Percentiles rank a stretch among this genome's conserved stretches.
phyloP scores from a whole-genome alignment of 2,797 vertebrate genomes.

The Pampus argenteus region DNA sequence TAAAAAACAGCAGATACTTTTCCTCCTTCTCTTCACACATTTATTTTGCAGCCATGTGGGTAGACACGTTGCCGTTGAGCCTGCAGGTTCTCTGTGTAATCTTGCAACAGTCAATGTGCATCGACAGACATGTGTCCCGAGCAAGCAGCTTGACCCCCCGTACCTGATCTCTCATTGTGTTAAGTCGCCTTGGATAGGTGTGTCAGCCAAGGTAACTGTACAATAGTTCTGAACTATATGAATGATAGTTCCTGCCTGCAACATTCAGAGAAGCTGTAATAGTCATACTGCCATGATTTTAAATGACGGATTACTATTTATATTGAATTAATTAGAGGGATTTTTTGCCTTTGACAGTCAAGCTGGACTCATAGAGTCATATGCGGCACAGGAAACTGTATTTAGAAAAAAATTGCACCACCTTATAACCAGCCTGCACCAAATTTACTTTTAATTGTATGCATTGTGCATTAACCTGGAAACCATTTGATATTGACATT shows the following conservation, averaged over 20 bases:
- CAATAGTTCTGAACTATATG: background rate
- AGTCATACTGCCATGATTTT: background rate
- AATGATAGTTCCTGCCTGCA: background rate
- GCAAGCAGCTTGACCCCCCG: constrained; percentile 28
- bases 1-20: background rate
- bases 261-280: background rate
- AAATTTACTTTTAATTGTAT: background rate
- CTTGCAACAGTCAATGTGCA: constrained; percentile 36
- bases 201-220: constrained; percentile 11
- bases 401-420: background rate
- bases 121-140: constrained; percentile 38
- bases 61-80: background rate
- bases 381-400: too few species aligned
- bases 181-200: background rate
- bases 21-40: background rate
- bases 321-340: background rate
- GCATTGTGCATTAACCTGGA: constrained; percentile 7
- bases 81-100: constrained; percentile 27
- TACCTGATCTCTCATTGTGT: constrained; percentile 10
- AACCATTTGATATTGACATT: background rate
- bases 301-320: constrained; percentile 5
- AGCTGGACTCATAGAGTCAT: too few species aligned
- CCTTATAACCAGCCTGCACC: background rate
- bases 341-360: constrained; percentile 1
- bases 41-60: constrained; percentile 17